A percentile compares a stretch with the other conserved stretches of the same genome.
These are phyloP conservation scores for Norana najaformis DNA, from an alignment of 2,888 invertebrate genomes.

Conservation along the genomic window DNA sequence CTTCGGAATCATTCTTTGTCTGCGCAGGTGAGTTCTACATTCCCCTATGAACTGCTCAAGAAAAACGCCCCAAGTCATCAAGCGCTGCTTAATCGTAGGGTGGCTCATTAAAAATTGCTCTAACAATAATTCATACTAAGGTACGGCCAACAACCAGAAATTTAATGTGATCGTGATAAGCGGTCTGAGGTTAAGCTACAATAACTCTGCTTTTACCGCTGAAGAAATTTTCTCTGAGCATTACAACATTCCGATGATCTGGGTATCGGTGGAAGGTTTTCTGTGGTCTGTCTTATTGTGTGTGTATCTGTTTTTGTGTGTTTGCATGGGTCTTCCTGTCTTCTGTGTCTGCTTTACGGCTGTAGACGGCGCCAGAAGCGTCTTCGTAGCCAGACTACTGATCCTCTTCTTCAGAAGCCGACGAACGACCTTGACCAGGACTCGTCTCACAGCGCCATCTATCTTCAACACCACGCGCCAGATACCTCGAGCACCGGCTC, in stretches of 20 bases:
- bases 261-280: too few species aligned
- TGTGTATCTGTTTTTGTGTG: too few species aligned
- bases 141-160: not conserved
- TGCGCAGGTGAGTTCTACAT: conserved; percentile 10
- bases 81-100: not conserved
- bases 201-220: not conserved
- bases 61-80: not conserved
- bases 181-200: not conserved
- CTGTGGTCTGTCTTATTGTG: not conserved
- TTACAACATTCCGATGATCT: too few species aligned
- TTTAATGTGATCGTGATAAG: not conserved
- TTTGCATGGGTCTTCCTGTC: not conserved
- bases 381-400: not conserved
- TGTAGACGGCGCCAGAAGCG: not conserved
- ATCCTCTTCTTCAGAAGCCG: not conserved
- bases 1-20: conserved; percentile 27
- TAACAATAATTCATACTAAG: not conserved
- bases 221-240: too few species aligned
- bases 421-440: not conserved
- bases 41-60: not conserved
- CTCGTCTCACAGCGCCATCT: not conserved
- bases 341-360: not conserved
- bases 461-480: not conserved
- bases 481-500: not conserved
- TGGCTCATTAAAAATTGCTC: not conserved